A percentile compares a stretch with the other conserved stretches of the same genome.
Evolutionary conservation across 2,888 invertebrate genomes (phyloP).

Genomic region (Nyleta sp.): DNA sequence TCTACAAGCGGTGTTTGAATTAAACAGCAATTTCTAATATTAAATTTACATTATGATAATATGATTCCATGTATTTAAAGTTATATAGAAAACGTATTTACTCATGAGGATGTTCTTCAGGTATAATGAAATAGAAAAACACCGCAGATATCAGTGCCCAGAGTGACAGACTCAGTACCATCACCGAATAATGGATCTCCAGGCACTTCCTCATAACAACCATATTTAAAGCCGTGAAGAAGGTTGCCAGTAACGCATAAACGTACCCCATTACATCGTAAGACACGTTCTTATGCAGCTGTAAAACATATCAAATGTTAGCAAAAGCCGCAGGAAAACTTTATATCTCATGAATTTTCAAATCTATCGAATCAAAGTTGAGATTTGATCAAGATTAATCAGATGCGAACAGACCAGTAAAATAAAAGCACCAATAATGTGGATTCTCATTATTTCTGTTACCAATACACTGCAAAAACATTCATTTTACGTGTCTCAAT

Average conservation of each 20-base stretch:
- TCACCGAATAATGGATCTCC: conserved; percentile 82
- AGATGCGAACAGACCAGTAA: too few species aligned
- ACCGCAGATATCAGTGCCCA: conserved; percentile 80
- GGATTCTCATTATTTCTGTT: too few species aligned
- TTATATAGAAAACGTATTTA: conserved; percentile 34
- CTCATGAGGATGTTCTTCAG: conserved; percentile 70
- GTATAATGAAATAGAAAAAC: conserved; percentile 74
- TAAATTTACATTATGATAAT: too few species aligned
- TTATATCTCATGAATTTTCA: too few species aligned
- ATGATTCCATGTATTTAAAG: neutral
- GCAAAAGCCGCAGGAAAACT: neutral
- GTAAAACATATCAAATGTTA: conserved; percentile 35
- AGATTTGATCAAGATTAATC: too few species aligned
- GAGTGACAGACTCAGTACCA: conserved; percentile 81
- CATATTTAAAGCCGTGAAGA: conserved; percentile 83
- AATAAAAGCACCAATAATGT: too few species aligned
- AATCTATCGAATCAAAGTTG: too few species aligned
- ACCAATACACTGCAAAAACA: too few species aligned
- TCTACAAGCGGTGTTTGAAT: too few species aligned
- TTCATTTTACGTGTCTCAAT: too few species aligned
- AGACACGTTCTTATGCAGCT: conserved; percentile 72
- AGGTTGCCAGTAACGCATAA: conserved; percentile 81
- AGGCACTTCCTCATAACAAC: conserved; percentile 83
- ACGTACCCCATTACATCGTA: conserved; percentile 82
- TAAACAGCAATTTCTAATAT: too few species aligned